A percentile compares a stretch with the other conserved stretches of the same genome.
These are phyloP conservation scores for Mohoua ochrocephala DNA, from an alignment of 2,113 vertebrate species.

Conservation along the genomic window DNA sequence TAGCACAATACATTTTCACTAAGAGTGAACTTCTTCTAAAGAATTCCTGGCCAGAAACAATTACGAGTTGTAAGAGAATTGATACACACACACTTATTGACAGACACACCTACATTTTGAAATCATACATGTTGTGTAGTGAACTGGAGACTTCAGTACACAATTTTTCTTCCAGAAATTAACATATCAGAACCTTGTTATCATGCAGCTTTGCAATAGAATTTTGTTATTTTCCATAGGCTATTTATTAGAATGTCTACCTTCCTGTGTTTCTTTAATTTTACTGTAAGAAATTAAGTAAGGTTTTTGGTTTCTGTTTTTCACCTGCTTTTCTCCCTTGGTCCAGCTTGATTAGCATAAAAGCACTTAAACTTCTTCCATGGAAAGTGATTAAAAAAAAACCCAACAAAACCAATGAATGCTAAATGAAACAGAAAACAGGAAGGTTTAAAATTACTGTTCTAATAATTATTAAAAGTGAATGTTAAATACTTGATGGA, in stretches of 20 bases:
- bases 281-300: not conserved
- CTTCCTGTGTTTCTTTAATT: not conserved
- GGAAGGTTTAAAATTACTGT: not conserved
- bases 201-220: not conserved
- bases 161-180: not conserved
- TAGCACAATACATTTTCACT: not conserved
- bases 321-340: not conserved
- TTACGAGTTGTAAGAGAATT: not conserved
- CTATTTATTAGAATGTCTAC: not conserved
- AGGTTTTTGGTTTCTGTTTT: not conserved
- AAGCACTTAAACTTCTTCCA: not conserved
- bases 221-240: not conserved
- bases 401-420: rapidly evolving
- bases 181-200: not conserved
- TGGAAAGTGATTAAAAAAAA: not conserved
- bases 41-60: not conserved
- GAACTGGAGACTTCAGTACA: not conserved
- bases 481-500: not conserved
- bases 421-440: not conserved
- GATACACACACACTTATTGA: not conserved
- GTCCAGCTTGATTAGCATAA: not conserved
- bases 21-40: not conserved
- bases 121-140: not conserved
- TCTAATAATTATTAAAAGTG: not conserved
- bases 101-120: not conserved